These are phyloP conservation scores for Hirtodrosophila trivittata DNA, from an alignment of 2,888 invertebrate species.

Conservation along the genomic window DNA sequence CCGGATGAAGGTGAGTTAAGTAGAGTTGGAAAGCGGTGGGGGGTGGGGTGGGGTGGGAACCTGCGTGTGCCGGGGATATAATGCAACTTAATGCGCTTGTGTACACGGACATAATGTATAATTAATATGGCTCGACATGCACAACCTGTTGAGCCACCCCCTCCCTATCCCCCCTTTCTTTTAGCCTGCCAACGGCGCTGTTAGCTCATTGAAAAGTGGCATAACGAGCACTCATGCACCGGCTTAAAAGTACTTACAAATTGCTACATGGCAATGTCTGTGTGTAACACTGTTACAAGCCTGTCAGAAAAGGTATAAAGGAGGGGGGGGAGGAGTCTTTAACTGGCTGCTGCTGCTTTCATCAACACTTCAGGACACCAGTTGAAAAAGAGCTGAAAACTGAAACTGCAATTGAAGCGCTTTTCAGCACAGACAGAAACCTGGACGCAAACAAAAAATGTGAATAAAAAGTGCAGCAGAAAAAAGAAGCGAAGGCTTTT, in stretches of 20 bases:
- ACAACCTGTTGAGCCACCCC: conserved; percentile 66
- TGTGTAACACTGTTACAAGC: conserved; percentile 38
- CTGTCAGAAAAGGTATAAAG: background rate
- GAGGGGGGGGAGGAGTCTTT: background rate
- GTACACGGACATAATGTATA: conserved; percentile 70
- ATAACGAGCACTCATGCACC: conserved; percentile 75
- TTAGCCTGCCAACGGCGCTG: too few species aligned
- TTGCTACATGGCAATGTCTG: conserved; percentile 72
- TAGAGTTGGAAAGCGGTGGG: background rate
- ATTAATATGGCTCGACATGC: conserved; percentile 77
- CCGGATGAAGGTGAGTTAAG: conserved; percentile 41
- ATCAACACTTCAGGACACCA: conserved; percentile 58
- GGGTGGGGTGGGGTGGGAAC: background rate
- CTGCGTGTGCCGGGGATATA: conserved; percentile 45
- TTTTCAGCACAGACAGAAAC: conserved; percentile 49
- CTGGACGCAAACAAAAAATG: conserved; percentile 14
- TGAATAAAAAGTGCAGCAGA: background rate
- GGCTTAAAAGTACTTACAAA: conserved; percentile 79
- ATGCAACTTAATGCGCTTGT: conserved; percentile 78
- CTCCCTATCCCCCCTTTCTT: conserved; percentile 11
- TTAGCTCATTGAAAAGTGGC: conserved; percentile 73
- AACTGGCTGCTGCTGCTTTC: conserved; percentile 51
- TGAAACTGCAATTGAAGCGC: conserved; percentile 79
- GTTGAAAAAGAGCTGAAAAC: conserved; percentile 65
- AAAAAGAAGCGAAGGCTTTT: conserved; percentile 51